Evolutionary conservation across 2,797 vertebrate species (phyloP).

Genomic region (Amphiprion clarkii): DNA sequence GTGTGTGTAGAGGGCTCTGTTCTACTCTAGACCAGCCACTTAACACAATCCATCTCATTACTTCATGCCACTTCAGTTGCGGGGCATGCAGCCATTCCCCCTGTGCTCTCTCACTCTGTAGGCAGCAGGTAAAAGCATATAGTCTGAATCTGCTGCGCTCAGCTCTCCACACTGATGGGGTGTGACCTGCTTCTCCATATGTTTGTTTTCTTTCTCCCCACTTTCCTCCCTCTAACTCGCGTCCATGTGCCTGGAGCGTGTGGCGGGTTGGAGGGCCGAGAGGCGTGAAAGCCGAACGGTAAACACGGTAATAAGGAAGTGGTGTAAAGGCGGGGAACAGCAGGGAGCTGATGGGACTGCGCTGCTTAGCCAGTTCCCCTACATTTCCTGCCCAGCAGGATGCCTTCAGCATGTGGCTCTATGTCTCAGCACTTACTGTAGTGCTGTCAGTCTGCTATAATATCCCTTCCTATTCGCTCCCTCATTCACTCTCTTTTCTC

Average conservation of each 20-base stretch:
- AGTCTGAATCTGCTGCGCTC: conserved; percentile 68
- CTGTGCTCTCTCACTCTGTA: conserved; percentile 40
- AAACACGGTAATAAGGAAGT: conserved; percentile 95
- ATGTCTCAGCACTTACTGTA: conserved; percentile 75
- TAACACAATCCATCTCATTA: conserved; percentile 80
- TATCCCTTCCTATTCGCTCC: conserved; percentile 77
- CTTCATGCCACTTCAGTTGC: conserved; percentile 65
- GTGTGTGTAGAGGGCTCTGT: conserved; percentile 31
- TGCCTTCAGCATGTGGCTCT: conserved; percentile 88
- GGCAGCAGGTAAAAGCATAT: conserved; percentile 70
- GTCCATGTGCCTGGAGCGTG: conserved; percentile 73
- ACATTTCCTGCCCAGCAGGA: conserved; percentile 96
- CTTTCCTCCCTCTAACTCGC: conserved; percentile 51
- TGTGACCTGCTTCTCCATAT: conserved; percentile 83
- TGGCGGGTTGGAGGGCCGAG: conserved; percentile 72
- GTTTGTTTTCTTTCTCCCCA: conserved; percentile 82
- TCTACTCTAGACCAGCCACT: conserved; percentile 58
- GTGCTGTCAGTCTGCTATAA: conserved; percentile 82
- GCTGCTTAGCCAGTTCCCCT: conserved; percentile 92
- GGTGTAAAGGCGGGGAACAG: conserved; percentile 94
- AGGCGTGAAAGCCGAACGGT: conserved; percentile 93
- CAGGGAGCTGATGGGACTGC: conserved; percentile 92
- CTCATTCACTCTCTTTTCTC: conserved; percentile 75
- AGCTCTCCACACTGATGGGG: conserved; percentile 68
- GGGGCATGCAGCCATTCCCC: conserved; percentile 53